phyloP scores from a whole-genome alignment of 2,888 invertebrate species.

The Leptinotarsa rubiginosa region DNA sequence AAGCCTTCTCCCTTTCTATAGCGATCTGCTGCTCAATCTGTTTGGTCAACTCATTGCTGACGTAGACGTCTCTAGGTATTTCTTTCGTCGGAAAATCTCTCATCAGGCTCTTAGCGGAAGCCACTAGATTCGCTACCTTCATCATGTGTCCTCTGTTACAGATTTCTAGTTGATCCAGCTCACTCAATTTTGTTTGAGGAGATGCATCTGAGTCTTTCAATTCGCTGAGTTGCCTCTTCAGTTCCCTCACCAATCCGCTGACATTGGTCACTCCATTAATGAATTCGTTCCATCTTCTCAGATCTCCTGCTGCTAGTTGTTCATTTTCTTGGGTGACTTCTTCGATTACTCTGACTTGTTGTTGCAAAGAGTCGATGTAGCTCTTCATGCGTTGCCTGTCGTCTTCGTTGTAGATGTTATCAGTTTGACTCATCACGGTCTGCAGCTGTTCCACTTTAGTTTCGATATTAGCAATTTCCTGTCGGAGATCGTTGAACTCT shows the following conservation, averaged over 20 bases:
- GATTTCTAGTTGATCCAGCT: constrained; percentile 78
- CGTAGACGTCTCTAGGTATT: constrained; percentile 76
- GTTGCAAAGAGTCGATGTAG: constrained; percentile 72
- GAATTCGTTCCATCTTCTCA: constrained; percentile 80
- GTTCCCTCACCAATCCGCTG: constrained; percentile 67
- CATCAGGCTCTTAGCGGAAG: constrained; percentile 73
- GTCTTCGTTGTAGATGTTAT: constrained; percentile 67
- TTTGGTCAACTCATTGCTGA: constrained; percentile 75
- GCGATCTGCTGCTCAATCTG: constrained; percentile 78
- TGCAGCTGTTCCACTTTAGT: constrained; percentile 76
- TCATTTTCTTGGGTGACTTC: constrained; percentile 74
- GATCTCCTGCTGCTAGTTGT: constrained; percentile 70
- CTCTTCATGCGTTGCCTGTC: constrained; percentile 68
- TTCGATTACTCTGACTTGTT: constrained; percentile 79
- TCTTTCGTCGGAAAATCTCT: constrained; percentile 78
- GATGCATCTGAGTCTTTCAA: constrained; percentile 74
- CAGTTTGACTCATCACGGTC: constrained; percentile 68
- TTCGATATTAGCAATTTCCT: constrained; percentile 76
- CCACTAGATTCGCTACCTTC: constrained; percentile 73
- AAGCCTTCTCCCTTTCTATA: constrained; percentile 79
- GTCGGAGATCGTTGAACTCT: constrained; percentile 73
- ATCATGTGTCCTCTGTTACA: constrained; percentile 74
- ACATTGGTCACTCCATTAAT: constrained; percentile 73
- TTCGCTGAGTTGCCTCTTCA: constrained; percentile 70
- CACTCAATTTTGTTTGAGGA: constrained; percentile 75